These are phyloP conservation scores for human DNA, from an alignment of 2,113 vertebrate genomes.

Conservation along the genomic window DNA sequence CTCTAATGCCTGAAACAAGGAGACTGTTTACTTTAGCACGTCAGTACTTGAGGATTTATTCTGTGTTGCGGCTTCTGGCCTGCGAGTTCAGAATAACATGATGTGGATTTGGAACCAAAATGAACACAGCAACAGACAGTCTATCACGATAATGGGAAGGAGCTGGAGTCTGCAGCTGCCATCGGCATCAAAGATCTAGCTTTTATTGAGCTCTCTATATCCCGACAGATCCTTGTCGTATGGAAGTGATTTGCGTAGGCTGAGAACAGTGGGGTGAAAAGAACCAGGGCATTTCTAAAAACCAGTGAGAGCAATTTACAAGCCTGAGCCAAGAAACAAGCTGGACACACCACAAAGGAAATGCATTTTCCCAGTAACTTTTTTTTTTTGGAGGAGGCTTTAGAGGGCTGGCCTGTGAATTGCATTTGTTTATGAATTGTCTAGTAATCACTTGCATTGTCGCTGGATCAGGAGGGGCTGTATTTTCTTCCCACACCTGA, in stretches of 20 bases:
- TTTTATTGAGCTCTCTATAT: background rate
- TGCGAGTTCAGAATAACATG: background rate
- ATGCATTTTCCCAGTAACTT: background rate
- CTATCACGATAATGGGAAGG: background rate
- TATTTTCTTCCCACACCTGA: background rate
- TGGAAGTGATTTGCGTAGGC: background rate
- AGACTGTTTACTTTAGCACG: background rate
- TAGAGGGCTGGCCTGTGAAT: background rate
- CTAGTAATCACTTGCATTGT: background rate
- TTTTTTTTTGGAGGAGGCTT: background rate
- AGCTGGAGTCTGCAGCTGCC: background rate
- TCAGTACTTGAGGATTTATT: background rate
- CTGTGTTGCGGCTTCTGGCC: background rate
- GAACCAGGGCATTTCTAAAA: slow-evolving; percentile 27
- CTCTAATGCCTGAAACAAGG: background rate
- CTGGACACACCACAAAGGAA: slow-evolving; percentile 18
- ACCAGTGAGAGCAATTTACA: background rate
- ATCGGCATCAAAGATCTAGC: background rate
- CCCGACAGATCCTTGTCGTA: background rate
- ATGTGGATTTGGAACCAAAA: background rate
- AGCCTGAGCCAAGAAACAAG: background rate
- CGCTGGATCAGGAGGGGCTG: background rate
- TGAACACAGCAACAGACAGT: background rate
- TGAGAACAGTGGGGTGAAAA: background rate
- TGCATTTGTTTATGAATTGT: background rate